Percentiles rank a stretch among this genome's conserved stretches.
These are phyloP conservation scores for Chrysolina oricalcia DNA, from an alignment of 2,888 invertebrate species.

Conservation along the genomic window DNA sequence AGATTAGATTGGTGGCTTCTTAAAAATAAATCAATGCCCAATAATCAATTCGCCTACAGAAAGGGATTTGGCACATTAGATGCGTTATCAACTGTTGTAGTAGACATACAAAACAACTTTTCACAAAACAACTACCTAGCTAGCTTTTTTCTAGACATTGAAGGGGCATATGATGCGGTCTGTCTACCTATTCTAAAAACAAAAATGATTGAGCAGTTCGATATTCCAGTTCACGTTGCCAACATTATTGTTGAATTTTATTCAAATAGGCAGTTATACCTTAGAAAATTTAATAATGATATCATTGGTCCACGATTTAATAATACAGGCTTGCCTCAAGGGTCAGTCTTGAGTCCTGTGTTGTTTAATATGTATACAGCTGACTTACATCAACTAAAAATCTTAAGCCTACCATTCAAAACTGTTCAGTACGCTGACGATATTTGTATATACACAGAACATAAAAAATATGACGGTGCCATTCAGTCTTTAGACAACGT, in stretches of 20 bases:
- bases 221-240: background rate
- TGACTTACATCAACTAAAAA: background rate
- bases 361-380: slow-evolving; percentile 16
- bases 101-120: slow-evolving; percentile 22
- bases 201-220: slow-evolving; percentile 16
- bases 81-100: slow-evolving; percentile 15
- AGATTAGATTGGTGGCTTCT: slow-evolving; percentile 29
- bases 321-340: slow-evolving; percentile 22
- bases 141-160: background rate
- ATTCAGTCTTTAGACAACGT: too few species aligned
- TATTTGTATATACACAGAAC: slow-evolving; percentile 8
- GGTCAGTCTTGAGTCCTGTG: slow-evolving; percentile 15
- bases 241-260: slow-evolving; percentile 18
- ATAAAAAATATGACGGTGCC: background rate
- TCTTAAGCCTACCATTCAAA: slow-evolving; percentile 6
- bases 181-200: too few species aligned
- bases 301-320: slow-evolving; percentile 19
- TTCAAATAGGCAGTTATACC: background rate
- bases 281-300: slow-evolving; percentile 18
- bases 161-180: too few species aligned
- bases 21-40: slow-evolving; percentile 2
- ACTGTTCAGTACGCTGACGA: slow-evolving; percentile 24
- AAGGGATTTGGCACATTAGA: slow-evolving; percentile 20
- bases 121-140: slow-evolving; percentile 8
- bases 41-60: slow-evolving; percentile 16